Base-by-base conservation (phyloP, 2,888 invertebrate species). In the Machimus atricapillus region DNA sequence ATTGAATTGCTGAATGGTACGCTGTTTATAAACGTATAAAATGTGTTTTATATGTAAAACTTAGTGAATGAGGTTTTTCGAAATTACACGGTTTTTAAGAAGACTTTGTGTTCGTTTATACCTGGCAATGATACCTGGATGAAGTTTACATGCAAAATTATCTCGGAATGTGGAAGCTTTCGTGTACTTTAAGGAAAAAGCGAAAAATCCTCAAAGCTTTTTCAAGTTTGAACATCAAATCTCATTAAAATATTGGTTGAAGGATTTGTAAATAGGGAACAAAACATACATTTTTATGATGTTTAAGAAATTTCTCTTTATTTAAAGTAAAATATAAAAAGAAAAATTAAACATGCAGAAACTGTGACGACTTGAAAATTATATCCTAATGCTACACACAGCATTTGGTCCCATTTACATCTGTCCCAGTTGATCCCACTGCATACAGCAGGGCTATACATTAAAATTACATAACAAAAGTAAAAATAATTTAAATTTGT, bases 401-500 rank as follows among this genome's bases (percentile, higher is more conserved):
- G 66, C 27, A 66, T 66, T 23, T 19, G 66, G 23, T 66, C 23
- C 66, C 66, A 66, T 23, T 27, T 79, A n/a, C 79, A 23, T 52
- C 52, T 31, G 23, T 66, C 66, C 14, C 27, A 43, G 16, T 23
- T 40, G 31, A 52, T 16, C 16, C 79, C 14, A 79, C 79, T 52
- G 52, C 40, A 52, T 56, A 79, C 52, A 14, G 79, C 27, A 40
- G 79, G 52, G 3, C 40, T 43, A 52, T 66, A 23, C 79, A 52
- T 79, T 52, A 79, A 79, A 79, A 79, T 40, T 79, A 79, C 40
- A 79, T 52, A 79, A 79, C 79, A 79, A 79, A 79, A 79, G 8
- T 79, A 79, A 79, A 79, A 79, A 79, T 82, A 82, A 82, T 82
- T 82, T 82, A 82, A 82, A 66, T 82, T 82, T 82, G 58, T 34